phyloP scores from a whole-genome alignment of 2,888 invertebrate genomes.

The Hyles lineata region DNA sequence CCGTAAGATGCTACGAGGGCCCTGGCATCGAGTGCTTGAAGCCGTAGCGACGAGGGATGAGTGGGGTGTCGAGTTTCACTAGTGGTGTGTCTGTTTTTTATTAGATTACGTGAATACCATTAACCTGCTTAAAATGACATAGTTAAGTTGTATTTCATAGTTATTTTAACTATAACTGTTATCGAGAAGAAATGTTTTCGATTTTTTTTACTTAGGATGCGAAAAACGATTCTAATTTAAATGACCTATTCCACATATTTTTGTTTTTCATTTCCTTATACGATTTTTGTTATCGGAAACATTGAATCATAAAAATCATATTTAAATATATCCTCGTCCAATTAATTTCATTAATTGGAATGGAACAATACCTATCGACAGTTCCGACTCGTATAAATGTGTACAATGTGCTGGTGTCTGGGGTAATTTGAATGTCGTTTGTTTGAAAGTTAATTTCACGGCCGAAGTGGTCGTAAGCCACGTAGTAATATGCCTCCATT shows the following conservation, averaged over 20 bases:
- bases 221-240: too few species aligned
- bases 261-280: background rate
- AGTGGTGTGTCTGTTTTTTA: constrained; percentile 3
- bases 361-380: background rate
- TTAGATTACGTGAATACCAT: constrained; percentile 19
- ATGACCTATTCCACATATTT: background rate
- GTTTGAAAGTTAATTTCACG: constrained; percentile 16
- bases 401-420: background rate
- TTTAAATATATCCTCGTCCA: background rate
- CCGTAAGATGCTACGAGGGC: constrained; percentile 1
- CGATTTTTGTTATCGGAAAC: background rate
- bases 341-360: background rate
- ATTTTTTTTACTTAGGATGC: too few species aligned
- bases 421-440: constrained; percentile 5
- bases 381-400: background rate
- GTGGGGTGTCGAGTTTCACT: constrained; percentile 20
- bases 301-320: background rate
- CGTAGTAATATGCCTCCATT: background rate
- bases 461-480: background rate
- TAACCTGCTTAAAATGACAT: background rate
- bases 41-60: background rate
- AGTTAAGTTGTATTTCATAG: background rate
- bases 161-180: background rate
- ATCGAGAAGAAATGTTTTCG: background rate
- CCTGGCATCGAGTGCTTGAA: background rate